Conservation (phyloP, 2,888 invertebrate species). For the Plemyria rubiginata region DNA sequence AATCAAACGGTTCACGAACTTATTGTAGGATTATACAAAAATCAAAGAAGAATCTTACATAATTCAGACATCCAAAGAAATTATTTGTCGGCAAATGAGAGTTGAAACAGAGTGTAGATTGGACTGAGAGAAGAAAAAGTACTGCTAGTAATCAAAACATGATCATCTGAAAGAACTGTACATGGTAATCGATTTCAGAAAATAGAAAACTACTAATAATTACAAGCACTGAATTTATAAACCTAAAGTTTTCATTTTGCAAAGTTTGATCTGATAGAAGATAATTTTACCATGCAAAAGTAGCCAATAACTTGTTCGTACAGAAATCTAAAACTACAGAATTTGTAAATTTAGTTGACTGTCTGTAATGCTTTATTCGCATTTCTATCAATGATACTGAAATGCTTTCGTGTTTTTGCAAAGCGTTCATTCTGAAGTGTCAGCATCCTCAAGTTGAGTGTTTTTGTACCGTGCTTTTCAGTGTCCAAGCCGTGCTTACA, state of each 20-base stretch:
- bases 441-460: constrained; percentile 64
- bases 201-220: constrained; percentile 64
- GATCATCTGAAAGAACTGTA: constrained; percentile 53
- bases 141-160: constrained; percentile 39
- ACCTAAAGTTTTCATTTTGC: constrained; percentile 45
- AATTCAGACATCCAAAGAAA: constrained; percentile 75
- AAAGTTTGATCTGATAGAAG: constrained; percentile 44
- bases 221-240: constrained; percentile 66
- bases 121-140: constrained; percentile 52
- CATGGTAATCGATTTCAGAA: constrained; percentile 55
- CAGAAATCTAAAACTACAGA: constrained; percentile 51
- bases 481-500: constrained; percentile 80
- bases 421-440: constrained; percentile 72
- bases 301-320: constrained; percentile 58
- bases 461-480: constrained; percentile 70
- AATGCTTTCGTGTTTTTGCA: constrained; percentile 63
- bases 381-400: constrained; percentile 44
- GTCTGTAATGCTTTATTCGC: constrained; percentile 43
- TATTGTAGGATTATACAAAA: constrained; percentile 51
- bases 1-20: constrained; percentile 56
- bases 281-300: constrained; percentile 62
- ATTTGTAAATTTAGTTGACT: constrained; percentile 46
- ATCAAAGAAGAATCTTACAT: constrained; percentile 69
- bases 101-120: constrained; percentile 70
- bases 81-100: constrained; percentile 74